Base-by-base conservation (phyloP, 2,797 vertebrate species). In the Sebastes trivittatus region DNA sequence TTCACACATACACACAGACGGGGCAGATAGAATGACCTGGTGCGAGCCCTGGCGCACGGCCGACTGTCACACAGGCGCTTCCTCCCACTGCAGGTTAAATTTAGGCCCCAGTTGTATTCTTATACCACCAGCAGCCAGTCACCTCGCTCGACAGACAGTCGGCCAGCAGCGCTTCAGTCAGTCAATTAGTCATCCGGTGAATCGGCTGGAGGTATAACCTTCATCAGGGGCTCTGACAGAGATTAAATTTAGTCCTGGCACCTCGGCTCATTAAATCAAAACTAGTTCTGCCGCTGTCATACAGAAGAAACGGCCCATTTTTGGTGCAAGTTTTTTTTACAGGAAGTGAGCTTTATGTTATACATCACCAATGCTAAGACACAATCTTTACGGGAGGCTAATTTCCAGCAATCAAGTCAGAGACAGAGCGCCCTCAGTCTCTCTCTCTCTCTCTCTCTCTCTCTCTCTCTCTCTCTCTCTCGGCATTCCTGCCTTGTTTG, bases 21-120 rank as follows among this genome's bases (percentile, higher is more conserved):
- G 86, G 91, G 92, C 86, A 83, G 87, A 91, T 95, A 95, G 95
- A 96, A 96, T 97, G 96, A 97, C 97, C 94, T 90, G 94, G 94
- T 70, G 95, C 87, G 80, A 93, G 89, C 82, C 87, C 96, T 97
- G 97, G 97, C 97, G 3, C 91, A 87, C 90, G 90, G 97, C 97
- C 97, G 92, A 96, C 96, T 97, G 96, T 98, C 97, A 97, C 97
- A 97, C 96, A 96, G 95, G 94, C 95, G 94, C 95, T 98, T 98
- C 97, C 97, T 98, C 95, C 91, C 87, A 86, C 84, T 79, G 92
- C 77, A 62, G 96, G 96, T 97, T 97, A 97, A 98, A 97, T 97
- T 97, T 97, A 96, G 97, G 92, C 16, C 76, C 76, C 49, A 83
- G 92, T 94, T 96, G 95, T 97, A 97, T 97, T 97, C 96, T 97